Conservation (phyloP, 2,113 vertebrate genomes). For the Alaudala cheleensis region DNA sequence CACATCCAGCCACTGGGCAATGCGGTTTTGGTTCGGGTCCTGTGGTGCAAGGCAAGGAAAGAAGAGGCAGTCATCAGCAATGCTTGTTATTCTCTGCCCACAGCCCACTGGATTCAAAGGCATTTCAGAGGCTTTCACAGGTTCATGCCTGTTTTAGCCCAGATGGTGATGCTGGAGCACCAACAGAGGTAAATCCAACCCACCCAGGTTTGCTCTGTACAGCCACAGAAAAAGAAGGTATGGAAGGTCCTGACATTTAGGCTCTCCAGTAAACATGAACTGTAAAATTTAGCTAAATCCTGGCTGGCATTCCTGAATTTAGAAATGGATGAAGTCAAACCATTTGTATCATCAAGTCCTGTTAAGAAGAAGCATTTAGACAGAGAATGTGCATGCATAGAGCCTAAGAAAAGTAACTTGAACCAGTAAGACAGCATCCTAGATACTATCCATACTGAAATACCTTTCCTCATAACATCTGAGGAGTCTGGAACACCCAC, state of each 20-base stretch:
- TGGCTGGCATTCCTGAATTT: background rate
- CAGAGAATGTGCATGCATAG: background rate
- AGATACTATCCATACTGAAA: background rate
- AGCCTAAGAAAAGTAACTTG: background rate
- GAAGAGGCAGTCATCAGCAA: background rate
- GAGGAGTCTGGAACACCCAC: conserved; percentile 14
- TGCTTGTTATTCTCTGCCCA: background rate
- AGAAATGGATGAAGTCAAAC: background rate
- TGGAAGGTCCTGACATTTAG: background rate
- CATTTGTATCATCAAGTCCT: background rate
- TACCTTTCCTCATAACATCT: background rate
- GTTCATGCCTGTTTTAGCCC: background rate
- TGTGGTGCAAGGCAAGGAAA: background rate
- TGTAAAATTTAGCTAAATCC: background rate
- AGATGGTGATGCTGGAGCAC: background rate
- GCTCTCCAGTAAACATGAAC: background rate
- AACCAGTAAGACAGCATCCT: background rate
- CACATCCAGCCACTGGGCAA: conserved; percentile 69
- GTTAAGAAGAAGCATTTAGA: background rate
- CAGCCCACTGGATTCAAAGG: background rate
- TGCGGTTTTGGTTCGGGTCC: conserved; percentile 64
- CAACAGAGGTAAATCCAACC: background rate
- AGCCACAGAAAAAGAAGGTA: background rate
- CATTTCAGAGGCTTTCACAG: background rate
- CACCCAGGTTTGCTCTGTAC: background rate